Base-by-base conservation (phyloP, 2,797 vertebrate genomes). In the Pteronotus mesoamericanus region DNA sequence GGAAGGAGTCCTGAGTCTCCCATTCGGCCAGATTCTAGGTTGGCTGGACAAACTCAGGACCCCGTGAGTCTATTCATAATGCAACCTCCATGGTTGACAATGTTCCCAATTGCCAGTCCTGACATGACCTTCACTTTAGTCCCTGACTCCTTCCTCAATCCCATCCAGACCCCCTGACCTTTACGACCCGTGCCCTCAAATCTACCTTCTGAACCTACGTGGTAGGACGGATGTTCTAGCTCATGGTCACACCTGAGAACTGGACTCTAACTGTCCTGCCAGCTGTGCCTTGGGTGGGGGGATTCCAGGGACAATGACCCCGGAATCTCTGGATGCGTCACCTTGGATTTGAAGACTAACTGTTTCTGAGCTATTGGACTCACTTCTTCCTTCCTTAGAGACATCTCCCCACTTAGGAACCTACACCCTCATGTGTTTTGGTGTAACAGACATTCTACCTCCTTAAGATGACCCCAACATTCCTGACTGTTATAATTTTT, bases 261-360 rank as follows among this genome's bases (percentile, higher is more conserved):
- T 64, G 89, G 77, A 46, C 90, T 66, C 42, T 69, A 3, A 11
- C 5, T 64, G n/a, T 44, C 26, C 51, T 61, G 72, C 39, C 96
- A 86, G n/a, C 66, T 93, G 77, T 39, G 92, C 79, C n/a, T 88
- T 53, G 55, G 94, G 94, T 82, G 14, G 9, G n/a, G n/a, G n/a
- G n/a, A n/a, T n/a, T n/a, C n/a, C n/a, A n/a, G 79, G 80, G 15
- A 29, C 53, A 64, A 14, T 7, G 69, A 66, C 66, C 79, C 75
- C 51, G 68, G 42, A 34, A n/a, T 9, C 37, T 57, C 77, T 93
- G 68, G 83, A 84, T 78, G 97, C 95, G 93, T 46, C 55, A 14
- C 48, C 29, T 9, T 5, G 22, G 79, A 3, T 64, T 96, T 82
- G 80, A 91, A 46, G 71, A 64, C 46, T 71, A 37, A 75, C 91